phyloP scores from a whole-genome alignment of 2,888 invertebrate species.

The Camptogramma bilineatum region DNA sequence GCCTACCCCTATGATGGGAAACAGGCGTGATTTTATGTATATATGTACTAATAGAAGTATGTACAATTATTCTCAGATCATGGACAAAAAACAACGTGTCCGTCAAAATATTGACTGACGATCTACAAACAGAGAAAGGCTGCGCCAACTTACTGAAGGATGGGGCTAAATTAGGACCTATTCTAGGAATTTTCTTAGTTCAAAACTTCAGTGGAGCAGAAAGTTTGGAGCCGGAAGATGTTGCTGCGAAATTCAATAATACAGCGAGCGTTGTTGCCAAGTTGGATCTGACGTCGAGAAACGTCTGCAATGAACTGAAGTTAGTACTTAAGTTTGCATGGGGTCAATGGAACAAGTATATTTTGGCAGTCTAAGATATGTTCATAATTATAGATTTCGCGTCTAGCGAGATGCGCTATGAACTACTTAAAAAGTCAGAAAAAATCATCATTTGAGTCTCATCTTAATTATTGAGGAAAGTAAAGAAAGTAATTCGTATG shows the following conservation, averaged over 20 bases:
- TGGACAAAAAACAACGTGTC: slow-evolving; percentile 53
- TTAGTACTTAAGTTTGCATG: slow-evolving; percentile 40
- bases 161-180: slow-evolving; percentile 50
- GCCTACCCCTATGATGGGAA: too few relatives aligned
- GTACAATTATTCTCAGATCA: slow-evolving; percentile 45
- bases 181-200: slow-evolving; percentile 58
- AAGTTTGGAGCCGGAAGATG: slow-evolving; percentile 44
- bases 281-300: slow-evolving; percentile 57
- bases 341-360: not conserved
- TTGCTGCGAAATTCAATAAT: slow-evolving; percentile 51
- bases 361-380: not conserved
- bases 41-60: too few relatives aligned
- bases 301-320: slow-evolving; percentile 53
- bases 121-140: slow-evolving; percentile 50
- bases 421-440: too few relatives aligned
- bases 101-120: slow-evolving; percentile 47
- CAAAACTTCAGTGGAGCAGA: slow-evolving; percentile 44
- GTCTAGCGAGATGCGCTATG: too few relatives aligned
- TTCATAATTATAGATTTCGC: too few relatives aligned
- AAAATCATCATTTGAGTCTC: too few relatives aligned
- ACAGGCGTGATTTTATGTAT: too few relatives aligned
- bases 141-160: slow-evolving; percentile 52
- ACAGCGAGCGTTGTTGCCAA: slow-evolving; percentile 51
- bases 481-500: too few relatives aligned
- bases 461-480: too few relatives aligned